Evolutionary conservation across 2,113 vertebrate genomes (phyloP).

Genomic region (Anoura caudifer): DNA sequence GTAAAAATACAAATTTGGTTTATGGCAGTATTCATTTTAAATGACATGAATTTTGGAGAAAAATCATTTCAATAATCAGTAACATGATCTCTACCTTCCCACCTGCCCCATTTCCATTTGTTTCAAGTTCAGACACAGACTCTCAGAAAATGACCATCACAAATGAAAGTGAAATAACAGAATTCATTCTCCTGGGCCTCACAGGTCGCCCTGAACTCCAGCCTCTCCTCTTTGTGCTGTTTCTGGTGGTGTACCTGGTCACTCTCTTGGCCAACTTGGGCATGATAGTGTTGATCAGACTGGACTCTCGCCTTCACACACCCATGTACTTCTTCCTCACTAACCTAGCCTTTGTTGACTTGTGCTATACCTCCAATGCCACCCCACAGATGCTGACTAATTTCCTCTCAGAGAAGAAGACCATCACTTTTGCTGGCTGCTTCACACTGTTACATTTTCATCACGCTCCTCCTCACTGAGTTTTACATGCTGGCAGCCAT

Average conservation of each 20-base stretch:
- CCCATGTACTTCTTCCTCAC: slow-evolving; percentile 69
- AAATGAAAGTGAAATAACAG: neutral
- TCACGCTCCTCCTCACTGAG: slow-evolving; percentile 49
- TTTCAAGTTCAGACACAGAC: neutral
- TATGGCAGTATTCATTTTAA: neutral
- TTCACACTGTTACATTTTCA: slow-evolving; percentile 63
- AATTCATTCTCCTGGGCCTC: slow-evolving; percentile 59
- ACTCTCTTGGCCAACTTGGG: slow-evolving; percentile 47
- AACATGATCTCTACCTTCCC: neutral
- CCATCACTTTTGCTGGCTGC: slow-evolving; percentile 54
- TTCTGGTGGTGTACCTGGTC: slow-evolving; percentile 27
- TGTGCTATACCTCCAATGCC: slow-evolving; percentile 41
- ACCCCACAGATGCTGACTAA: slow-evolving; percentile 42
- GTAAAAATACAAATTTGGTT: neutral
- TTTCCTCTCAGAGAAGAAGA: slow-evolving; percentile 59
- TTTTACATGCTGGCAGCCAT: slow-evolving; percentile 48
- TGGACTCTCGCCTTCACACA: slow-evolving; percentile 27
- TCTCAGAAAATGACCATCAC: neutral
- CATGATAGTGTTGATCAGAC: neutral
- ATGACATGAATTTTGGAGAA: neutral
- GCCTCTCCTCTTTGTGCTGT: slow-evolving; percentile 29
- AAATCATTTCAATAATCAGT: neutral
- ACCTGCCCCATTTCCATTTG: neutral
- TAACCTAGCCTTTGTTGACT: slow-evolving; percentile 54
- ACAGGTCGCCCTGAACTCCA: neutral